Conservation (phyloP, 2,113 vertebrate genomes). For the Chloropsis cyanopogon region DNA sequence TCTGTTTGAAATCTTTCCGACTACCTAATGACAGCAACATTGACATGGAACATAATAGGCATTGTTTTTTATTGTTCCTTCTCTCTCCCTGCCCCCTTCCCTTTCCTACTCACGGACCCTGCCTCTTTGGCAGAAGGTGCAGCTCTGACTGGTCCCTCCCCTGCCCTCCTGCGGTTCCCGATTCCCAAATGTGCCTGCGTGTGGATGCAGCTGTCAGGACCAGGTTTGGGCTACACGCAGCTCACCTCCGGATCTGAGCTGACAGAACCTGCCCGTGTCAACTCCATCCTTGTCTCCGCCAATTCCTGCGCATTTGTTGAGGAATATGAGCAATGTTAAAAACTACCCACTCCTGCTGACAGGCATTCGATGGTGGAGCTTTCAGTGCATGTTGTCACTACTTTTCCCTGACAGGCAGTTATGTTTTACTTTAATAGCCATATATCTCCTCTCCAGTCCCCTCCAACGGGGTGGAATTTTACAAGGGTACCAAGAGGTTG, state of each 20-base stretch:
- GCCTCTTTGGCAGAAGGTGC: background rate
- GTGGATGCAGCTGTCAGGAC: constrained; percentile 65
- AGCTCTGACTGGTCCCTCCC: background rate
- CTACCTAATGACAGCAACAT: constrained; percentile 76
- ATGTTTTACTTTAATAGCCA: constrained; percentile 67
- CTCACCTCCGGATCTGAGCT: constrained; percentile 61
- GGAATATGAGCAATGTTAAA: constrained; percentile 30
- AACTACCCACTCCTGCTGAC: constrained; percentile 51
- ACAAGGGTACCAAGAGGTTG: constrained; percentile 18
- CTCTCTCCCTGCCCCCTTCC: background rate
- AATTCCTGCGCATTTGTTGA: constrained; percentile 41
- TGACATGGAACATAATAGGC: constrained; percentile 76
- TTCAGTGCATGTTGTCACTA: constrained; percentile 37
- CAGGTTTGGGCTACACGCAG: background rate
- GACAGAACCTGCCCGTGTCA: constrained; percentile 67
- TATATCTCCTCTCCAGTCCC: constrained; percentile 42
- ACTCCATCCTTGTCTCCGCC: constrained; percentile 65
- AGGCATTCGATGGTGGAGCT: constrained; percentile 42
- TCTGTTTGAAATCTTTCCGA: constrained; percentile 77
- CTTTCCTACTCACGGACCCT: background rate
- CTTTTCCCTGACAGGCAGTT: constrained; percentile 68
- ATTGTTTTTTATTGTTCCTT: constrained; percentile 46
- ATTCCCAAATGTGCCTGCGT: constrained; percentile 24
- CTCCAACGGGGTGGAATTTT: background rate
- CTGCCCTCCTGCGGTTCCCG: background rate